Evolutionary conservation across 1,140 invertebrate species (phyloP).

Genomic region (Nasonia longicornis): DNA sequence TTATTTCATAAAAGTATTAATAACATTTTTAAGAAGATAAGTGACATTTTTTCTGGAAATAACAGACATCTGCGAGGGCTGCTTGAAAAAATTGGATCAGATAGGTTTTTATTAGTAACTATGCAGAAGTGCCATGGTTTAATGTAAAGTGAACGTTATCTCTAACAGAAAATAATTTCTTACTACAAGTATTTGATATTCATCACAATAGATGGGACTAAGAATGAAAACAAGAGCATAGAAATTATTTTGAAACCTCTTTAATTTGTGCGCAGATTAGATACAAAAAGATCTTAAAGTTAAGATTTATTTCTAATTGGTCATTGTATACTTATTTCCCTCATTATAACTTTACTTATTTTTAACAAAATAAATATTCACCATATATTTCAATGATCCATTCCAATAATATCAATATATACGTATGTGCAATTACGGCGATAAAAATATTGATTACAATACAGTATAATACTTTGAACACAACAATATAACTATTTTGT

Average conservation of each 20-base stretch:
- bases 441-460: not conserved
- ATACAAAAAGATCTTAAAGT: not conserved
- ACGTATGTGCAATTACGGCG: not conserved
- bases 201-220: not conserved
- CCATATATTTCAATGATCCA: too few relatives aligned
- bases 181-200: too few relatives aligned
- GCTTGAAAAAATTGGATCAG: not conserved
- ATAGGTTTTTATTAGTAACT: not conserved
- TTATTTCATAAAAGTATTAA: too few relatives aligned
- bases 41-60: not conserved
- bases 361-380: too few relatives aligned
- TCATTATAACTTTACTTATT: too few relatives aligned
- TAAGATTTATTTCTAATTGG: too few relatives aligned
- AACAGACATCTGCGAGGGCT: not conserved
- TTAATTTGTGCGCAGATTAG: not conserved
- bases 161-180: not conserved
- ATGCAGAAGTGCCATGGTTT: not conserved
- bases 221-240: not conserved
- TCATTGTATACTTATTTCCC: not conserved
- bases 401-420: too few relatives aligned
- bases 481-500: not conserved
- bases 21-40: too few relatives aligned
- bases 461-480: not conserved
- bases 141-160: not conserved
- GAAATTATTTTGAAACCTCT: not conserved